Evolutionary conservation across 1,140 invertebrate species (phyloP), one percentile per base, ranked within the genome.

Genomic region (Aphelinus atriplicis): DNA sequence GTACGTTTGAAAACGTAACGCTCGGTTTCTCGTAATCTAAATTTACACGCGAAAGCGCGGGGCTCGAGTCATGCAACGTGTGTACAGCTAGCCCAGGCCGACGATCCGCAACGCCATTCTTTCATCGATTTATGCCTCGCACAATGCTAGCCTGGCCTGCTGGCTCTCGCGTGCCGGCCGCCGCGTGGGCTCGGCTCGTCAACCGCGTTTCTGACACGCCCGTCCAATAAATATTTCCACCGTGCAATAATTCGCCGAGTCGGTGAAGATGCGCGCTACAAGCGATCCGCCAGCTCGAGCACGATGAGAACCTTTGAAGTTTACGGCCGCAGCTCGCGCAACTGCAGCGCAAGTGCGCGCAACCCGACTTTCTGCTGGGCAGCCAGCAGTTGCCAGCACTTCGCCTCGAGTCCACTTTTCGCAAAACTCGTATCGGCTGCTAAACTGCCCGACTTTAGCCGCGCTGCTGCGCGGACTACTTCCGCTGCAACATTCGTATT

Each of bases 161-260:
- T 53, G 4, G 9, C 51, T 6, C 51, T 9, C 1, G 26, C 26
- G 26, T 26, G 26, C 26, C 26, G 26, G 26, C 26, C 56, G 26
- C 26, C 26, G 26, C 26, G 26, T 26, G 26, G 26, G 56, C 43
- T 3, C 26, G 48, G 62, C 62, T 48, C 62, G 83, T 84, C 84
- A 84, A 81, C 75, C 76, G 78, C 55, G 68, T 61, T 70, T 70
- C 68, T 57, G 68, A 57, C 68, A 60, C 55, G 45, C 57, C 47
- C 68, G 57, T 61, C 68, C 68, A 70, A 70, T 70, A 70, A 70
- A 70, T 68, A 57, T 70, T 57, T 60, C 57, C 3, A n/a, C 53
- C 56, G 56, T 2, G 56, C 48, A 70, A 70, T 61, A 50, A 50
- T 51, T 61, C 43, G 57, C 48, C 10, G 26, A 58, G 67, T 3